A percentile compares a stretch with the other conserved stretches of the same genome.
Conservation (phyloP, 2,797 vertebrate species). For the Synaphobranchus kaupii region DNA sequence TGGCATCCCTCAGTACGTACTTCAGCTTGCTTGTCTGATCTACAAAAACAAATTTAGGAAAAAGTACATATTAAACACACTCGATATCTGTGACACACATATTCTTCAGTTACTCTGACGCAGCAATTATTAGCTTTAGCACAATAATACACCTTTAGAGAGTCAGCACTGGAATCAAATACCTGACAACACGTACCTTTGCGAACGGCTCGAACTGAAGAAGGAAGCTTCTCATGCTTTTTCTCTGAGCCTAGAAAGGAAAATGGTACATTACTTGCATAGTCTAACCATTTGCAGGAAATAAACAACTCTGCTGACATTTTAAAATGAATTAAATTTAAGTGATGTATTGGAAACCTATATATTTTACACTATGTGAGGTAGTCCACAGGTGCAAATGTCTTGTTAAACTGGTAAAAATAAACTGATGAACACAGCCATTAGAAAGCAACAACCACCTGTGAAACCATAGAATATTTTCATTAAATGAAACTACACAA, state of each 20-base stretch:
- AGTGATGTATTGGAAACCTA: neutral
- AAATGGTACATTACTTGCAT: slow-evolving; percentile 40
- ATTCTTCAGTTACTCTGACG: neutral
- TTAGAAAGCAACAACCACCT: neutral
- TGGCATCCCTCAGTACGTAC: slow-evolving; percentile 91
- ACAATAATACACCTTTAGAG: neutral
- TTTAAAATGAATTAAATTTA: neutral
- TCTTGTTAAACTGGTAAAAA: neutral
- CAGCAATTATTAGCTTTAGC: neutral
- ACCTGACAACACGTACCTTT: slow-evolving; percentile 76
- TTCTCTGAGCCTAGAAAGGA: slow-evolving; percentile 93
- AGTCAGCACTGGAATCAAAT: neutral
- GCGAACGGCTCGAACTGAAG: slow-evolving; percentile 94
- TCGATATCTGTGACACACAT: neutral
- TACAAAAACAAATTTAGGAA: slow-evolving; percentile 47
- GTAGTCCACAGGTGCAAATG: slow-evolving; percentile 43
- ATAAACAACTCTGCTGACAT: neutral
- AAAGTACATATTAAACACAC: slow-evolving; percentile 1
- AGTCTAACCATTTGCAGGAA: neutral
- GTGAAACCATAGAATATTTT: neutral
- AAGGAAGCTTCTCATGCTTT: slow-evolving; percentile 98
- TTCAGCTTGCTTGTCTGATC: slow-evolving; percentile 93
- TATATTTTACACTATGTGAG: slow-evolving; percentile 41
- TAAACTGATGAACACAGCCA: neutral
- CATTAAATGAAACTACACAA: slow-evolving; percentile 15